phyloP scores from a whole-genome alignment of 2,888 invertebrate species.

The Nipponacmea schrenckii region DNA sequence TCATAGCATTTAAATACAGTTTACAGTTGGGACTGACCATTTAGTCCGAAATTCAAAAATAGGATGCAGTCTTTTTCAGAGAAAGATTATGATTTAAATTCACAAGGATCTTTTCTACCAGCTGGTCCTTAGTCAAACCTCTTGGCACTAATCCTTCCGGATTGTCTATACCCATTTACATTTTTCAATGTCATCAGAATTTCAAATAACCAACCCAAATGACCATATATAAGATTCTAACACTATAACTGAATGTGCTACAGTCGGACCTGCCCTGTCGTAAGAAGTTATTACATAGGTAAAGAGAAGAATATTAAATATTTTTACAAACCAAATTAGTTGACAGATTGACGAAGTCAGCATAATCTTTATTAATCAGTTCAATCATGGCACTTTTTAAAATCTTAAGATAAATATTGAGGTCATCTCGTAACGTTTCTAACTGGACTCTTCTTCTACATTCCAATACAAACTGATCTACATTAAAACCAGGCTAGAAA shows the following conservation, averaged over 20 bases:
- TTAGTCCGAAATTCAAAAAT: too few relatives aligned
- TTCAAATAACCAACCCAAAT: background rate
- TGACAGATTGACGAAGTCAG: constrained; percentile 95
- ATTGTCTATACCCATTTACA: too few relatives aligned
- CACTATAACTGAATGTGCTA: background rate
- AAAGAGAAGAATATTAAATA: too few relatives aligned
- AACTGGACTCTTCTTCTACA: constrained; percentile 77
- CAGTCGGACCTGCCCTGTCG: background rate
- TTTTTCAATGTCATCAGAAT: background rate
- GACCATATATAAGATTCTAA: background rate
- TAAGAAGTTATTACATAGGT: too few relatives aligned
- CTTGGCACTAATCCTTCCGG: too few relatives aligned
- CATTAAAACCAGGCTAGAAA: constrained; percentile 86
- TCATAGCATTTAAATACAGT: too few relatives aligned
- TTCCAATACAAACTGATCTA: constrained; percentile 89
- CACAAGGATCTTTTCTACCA: too few relatives aligned
- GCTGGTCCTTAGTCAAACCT: too few relatives aligned
- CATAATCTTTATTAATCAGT: constrained; percentile 96
- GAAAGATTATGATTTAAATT: too few relatives aligned
- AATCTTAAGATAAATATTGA: constrained; percentile 90
- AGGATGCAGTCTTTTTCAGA: too few relatives aligned
- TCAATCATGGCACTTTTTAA: constrained; percentile 94
- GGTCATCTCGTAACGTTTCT: constrained; percentile 88
- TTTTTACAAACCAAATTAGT: constrained; percentile 79
- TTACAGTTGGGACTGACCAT: too few relatives aligned